A percentile compares a stretch with the other conserved stretches of the same genome.
phyloP scores from a whole-genome alignment of 2,888 invertebrate genomes.

The Chelonus formosanus region DNA sequence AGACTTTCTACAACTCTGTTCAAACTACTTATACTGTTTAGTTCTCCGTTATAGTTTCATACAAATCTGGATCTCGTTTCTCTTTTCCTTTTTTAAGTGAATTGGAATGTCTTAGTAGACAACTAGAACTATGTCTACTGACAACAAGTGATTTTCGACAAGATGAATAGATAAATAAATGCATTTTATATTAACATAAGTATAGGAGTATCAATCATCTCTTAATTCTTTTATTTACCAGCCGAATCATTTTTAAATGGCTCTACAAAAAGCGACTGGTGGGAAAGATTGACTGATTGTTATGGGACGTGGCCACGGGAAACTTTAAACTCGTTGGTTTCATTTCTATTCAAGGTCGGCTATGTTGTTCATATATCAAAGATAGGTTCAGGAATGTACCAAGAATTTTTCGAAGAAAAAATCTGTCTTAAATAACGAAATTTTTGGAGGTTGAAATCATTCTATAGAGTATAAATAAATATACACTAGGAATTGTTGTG shows the following conservation, averaged over 20 bases:
- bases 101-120: too few relatives aligned
- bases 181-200: too few relatives aligned
- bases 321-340: slow-evolving; percentile 22
- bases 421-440: too few relatives aligned
- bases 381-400: slow-evolving; percentile 5
- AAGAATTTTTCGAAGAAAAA: not conserved
- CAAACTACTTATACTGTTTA: not conserved
- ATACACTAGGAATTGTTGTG: too few relatives aligned
- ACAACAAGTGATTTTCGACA: not conserved
- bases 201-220: not conserved
- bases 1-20: slow-evolving; percentile 52
- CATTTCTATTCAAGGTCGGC: slow-evolving; percentile 11
- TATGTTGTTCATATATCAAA: slow-evolving; percentile 3
- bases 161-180: slow-evolving; percentile 1
- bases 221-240: slow-evolving; percentile 1
- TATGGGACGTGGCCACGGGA: slow-evolving; percentile 17
- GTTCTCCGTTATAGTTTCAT: not conserved
- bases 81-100: slow-evolving; percentile 2
- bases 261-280: not conserved
- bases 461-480: too few relatives aligned
- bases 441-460: too few relatives aligned
- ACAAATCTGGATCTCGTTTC: not conserved
- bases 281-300: slow-evolving; percentile 10
- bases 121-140: not conserved
- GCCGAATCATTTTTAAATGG: not conserved